Evolutionary conservation across 2,113 vertebrate genomes (phyloP).

Genomic region (Tamias sibiricus): DNA sequence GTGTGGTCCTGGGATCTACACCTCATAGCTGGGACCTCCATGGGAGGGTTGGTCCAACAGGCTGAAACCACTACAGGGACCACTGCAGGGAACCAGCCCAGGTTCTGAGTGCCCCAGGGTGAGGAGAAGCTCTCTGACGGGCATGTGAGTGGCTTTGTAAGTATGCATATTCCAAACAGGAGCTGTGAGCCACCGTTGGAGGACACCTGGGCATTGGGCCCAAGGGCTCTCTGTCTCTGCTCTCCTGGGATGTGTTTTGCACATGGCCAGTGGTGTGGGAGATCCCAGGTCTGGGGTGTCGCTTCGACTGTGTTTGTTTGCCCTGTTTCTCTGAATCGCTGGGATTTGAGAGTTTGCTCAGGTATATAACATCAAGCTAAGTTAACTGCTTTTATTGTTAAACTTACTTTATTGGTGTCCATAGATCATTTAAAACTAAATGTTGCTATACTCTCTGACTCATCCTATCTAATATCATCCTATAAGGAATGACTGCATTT

Average conservation of each 20-base stretch:
- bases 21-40: rapidly evolving
- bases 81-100: background rate
- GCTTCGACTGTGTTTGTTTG: rapidly evolving
- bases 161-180: background rate
- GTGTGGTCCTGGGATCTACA: background rate
- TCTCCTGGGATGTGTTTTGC: background rate
- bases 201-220: no score
- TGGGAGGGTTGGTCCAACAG: background rate
- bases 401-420: background rate
- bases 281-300: background rate
- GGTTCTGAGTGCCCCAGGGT: rapidly evolving
- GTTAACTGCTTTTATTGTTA: background rate
- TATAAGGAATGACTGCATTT: background rate
- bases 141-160: background rate
- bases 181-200: background rate
- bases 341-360: background rate
- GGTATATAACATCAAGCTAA: background rate
- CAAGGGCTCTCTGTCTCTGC: background rate
- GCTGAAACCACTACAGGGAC: background rate
- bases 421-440: background rate
- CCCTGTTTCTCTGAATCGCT: background rate
- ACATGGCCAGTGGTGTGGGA: rapidly evolving
- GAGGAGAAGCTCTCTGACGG: background rate
- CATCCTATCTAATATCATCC: background rate
- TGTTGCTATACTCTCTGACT: background rate